Conservation (phyloP, 2,888 invertebrate species). For the Bugula neritina region DNA sequence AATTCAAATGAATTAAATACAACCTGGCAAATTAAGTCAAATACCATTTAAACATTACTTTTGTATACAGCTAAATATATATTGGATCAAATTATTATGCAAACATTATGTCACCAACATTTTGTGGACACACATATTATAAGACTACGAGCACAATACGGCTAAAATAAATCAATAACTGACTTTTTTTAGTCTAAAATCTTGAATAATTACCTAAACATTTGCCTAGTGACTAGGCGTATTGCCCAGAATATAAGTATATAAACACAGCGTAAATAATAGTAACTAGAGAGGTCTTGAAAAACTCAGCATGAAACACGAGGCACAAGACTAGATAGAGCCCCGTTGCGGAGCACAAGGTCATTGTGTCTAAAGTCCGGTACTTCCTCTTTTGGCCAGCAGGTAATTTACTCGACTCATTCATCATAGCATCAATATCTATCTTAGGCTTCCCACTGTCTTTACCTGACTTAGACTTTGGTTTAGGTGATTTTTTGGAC, state of each 20-base stretch:
- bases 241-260: conserved; percentile 16
- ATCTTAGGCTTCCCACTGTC: conserved; percentile 1
- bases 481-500: neutral
- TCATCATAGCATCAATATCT: conserved; percentile 22
- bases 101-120: too few species aligned
- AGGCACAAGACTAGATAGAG: conserved; percentile 23
- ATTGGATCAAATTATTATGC: too few species aligned
- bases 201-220: too few species aligned
- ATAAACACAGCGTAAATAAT: neutral
- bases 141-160: too few species aligned
- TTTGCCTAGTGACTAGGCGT: neutral
- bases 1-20: too few species aligned
- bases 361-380: conserved; percentile 6
- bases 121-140: too few species aligned
- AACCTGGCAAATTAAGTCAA: too few species aligned
- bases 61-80: too few species aligned
- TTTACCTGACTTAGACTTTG: neutral
- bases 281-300: conserved; percentile 7
- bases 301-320: conserved; percentile 15
- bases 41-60: too few species aligned
- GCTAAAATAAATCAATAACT: too few species aligned
- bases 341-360: neutral
- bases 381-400: conserved; percentile 20
- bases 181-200: too few species aligned
- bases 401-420: neutral